Evolutionary conservation across 1,140 invertebrate species (phyloP).

Genomic region (Drosophila kikkawai): DNA sequence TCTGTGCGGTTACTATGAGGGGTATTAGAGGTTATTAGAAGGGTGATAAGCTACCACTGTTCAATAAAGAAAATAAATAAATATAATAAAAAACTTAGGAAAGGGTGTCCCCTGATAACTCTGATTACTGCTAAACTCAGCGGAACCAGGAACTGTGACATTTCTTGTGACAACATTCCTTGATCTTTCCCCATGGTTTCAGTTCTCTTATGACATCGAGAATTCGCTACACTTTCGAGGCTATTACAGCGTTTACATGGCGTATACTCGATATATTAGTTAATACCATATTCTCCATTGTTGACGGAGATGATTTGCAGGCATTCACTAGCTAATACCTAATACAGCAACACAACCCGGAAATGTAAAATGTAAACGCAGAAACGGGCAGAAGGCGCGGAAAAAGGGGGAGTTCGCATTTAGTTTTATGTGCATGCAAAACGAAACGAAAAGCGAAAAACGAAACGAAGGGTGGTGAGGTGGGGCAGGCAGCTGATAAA

Average conservation of each 20-base stretch:
- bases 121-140: neutral
- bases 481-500: slow-evolving; percentile 78
- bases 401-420: slow-evolving; percentile 40
- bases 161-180: slow-evolving; percentile 20
- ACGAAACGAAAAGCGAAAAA: slow-evolving; percentile 70
- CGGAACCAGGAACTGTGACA: slow-evolving; percentile 20
- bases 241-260: slow-evolving; percentile 2
- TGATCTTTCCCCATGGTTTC: slow-evolving; percentile 15
- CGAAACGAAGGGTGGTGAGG: slow-evolving; percentile 14
- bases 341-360: slow-evolving; percentile 35
- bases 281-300: slow-evolving; percentile 34
- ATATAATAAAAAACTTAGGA: neutral
- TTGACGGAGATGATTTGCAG: slow-evolving; percentile 36
- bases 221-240: slow-evolving; percentile 52
- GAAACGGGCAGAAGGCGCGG: neutral
- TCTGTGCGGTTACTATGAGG: neutral
- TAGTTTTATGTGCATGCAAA: slow-evolving; percentile 81
- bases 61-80: neutral
- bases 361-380: slow-evolving; percentile 36
- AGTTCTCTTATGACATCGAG: slow-evolving; percentile 39
- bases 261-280: slow-evolving; percentile 32
- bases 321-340: slow-evolving; percentile 9
- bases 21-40: neutral
- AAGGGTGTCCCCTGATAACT: neutral
- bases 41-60: slow-evolving; percentile 2